A percentile compares a stretch with the other conserved stretches of the same genome.
Conservation (phyloP, 30 jellyfish, hydroid and myxozoan genomes). For the Aurelia coerulea region DNA sequence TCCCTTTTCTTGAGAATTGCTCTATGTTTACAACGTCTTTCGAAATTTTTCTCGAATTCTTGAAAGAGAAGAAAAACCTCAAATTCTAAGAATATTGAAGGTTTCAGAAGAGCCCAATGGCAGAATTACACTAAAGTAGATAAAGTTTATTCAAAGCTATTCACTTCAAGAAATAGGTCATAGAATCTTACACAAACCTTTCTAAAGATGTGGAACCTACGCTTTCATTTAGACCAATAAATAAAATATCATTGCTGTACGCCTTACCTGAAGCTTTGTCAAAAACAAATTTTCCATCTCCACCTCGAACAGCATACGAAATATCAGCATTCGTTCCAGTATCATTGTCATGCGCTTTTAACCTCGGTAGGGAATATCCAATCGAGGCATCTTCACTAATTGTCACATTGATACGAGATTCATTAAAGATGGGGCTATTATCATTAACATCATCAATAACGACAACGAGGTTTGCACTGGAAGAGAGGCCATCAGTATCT, state of each 20-base stretch:
- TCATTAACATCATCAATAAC: slow-evolving; percentile 85
- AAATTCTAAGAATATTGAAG: too few species aligned
- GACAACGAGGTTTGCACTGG: slow-evolving; percentile 54
- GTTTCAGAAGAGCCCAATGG: too few species aligned
- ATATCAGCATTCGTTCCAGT: slow-evolving; percentile 67
- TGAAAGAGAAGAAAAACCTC: too few species aligned
- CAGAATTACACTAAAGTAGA: too few species aligned
- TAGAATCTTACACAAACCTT: too few species aligned
- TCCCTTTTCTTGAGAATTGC: too few species aligned
- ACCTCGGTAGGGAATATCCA: slow-evolving; percentile 54
- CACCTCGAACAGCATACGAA: slow-evolving; percentile 78
- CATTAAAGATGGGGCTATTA: slow-evolving; percentile 74
- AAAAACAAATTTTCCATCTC: slow-evolving; percentile 50
- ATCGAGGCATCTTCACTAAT: slow-evolving; percentile 62
- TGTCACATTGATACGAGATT: slow-evolving; percentile 39
- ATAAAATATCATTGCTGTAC: neutral
- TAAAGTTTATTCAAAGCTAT: too few species aligned
- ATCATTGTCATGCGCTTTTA: slow-evolving; percentile 78
- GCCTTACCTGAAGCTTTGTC: slow-evolving; percentile 58
- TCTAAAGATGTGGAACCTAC: too few species aligned
- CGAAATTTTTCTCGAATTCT: too few species aligned
- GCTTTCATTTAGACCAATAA: neutral
- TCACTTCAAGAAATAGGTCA: too few species aligned
- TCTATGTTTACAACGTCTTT: too few species aligned
- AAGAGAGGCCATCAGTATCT: slow-evolving; percentile 60